Evolutionary conservation across 2,797 vertebrate genomes (phyloP).

Genomic region (Lerista edwardsae): DNA sequence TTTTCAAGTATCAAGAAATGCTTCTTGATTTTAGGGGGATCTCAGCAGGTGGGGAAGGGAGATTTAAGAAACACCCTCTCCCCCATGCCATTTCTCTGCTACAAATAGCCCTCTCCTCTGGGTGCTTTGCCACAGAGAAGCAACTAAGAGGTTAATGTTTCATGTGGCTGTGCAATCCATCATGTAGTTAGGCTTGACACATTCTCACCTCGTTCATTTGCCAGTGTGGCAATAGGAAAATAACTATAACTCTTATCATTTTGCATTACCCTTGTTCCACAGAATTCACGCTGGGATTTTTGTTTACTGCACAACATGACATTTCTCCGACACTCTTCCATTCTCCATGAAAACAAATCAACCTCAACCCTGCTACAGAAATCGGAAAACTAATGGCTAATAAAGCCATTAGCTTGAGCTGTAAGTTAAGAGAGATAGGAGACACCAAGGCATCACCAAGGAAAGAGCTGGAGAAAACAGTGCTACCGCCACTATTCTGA

Average conservation of each 20-base stretch:
- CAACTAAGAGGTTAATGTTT: neutral
- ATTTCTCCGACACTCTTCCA: conserved; percentile 36
- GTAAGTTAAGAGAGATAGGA: conserved; percentile 26
- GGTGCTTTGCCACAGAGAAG: neutral
- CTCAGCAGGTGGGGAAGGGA: neutral
- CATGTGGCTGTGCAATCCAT: neutral
- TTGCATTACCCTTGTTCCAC: conserved; percentile 27
- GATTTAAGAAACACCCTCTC: neutral
- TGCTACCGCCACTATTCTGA: conserved; percentile 3
- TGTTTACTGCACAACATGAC: conserved; percentile 34
- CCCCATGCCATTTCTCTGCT: neutral
- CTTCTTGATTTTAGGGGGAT: neutral
- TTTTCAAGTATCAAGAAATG: conserved; percentile 15
- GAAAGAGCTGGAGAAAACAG: neutral
- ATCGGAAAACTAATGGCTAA: conserved; percentile 45
- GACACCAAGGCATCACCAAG: fast-evolving
- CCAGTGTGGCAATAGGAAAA: conserved; percentile 12
- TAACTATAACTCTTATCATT: neutral
- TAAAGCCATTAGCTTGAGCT: conserved; percentile 25
- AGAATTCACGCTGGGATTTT: conserved; percentile 36
- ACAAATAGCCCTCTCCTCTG: neutral
- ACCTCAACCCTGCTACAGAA: conserved; percentile 41
- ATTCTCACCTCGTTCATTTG: neutral
- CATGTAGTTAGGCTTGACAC: neutral
- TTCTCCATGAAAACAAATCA: neutral